A percentile compares a stretch with the other conserved stretches of the same genome.
phyloP scores from a whole-genome alignment of 2,113 vertebrate genomes.

The Isurus oxyrinchus region DNA sequence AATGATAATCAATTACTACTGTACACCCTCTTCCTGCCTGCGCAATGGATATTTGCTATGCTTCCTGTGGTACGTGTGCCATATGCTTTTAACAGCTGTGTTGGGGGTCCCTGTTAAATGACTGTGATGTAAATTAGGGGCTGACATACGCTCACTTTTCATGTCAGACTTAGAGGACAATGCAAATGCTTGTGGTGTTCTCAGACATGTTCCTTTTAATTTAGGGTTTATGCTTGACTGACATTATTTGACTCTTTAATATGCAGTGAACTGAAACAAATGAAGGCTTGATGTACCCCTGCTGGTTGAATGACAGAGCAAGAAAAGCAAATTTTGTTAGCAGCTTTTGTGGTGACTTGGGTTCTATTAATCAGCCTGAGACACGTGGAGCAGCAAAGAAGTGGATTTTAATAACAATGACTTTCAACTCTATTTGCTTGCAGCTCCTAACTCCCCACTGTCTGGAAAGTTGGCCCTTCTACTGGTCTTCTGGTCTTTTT shows the following conservation, averaged over 20 bases:
- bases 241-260: slow-evolving; percentile 19
- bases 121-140: slow-evolving; percentile 34
- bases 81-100: slow-evolving; percentile 35
- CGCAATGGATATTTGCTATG: not conserved
- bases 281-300: not conserved
- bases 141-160: slow-evolving; percentile 23
- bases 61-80: slow-evolving; percentile 21
- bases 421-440: not conserved
- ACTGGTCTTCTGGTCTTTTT: not conserved
- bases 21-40: not conserved
- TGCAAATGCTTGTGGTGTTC: slow-evolving; percentile 26
- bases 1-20: slow-evolving; percentile 1
- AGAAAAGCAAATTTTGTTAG: not conserved
- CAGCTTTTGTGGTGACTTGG: not conserved
- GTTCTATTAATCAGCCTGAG: not conserved
- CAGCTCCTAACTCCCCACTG: not conserved
- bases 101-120: slow-evolving; percentile 26
- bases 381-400: not conserved
- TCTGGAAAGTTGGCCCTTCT: not conserved
- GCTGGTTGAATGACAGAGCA: slow-evolving; percentile 22
- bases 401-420: slow-evolving; percentile 11
- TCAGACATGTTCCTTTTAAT: slow-evolving; percentile 16
- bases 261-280: slow-evolving; percentile 31
- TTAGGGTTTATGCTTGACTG: slow-evolving; percentile 23
- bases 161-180: slow-evolving; percentile 3